Conservation (phyloP, 1,140 invertebrate species). For the Drosophila orena region DNA sequence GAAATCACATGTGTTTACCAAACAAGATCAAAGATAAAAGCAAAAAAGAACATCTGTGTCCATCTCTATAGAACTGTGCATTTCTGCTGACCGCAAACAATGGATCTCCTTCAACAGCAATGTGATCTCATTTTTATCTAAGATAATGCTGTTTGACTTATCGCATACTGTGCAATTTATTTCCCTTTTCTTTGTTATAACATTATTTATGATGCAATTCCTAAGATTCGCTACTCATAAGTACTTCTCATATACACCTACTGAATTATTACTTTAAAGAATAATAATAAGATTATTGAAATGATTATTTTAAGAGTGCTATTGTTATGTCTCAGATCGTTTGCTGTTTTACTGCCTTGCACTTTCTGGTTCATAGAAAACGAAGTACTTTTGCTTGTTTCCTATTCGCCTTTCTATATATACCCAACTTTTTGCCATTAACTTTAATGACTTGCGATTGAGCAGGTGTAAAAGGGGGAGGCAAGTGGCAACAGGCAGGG, state of each 20-base stretch:
- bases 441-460: conserved; percentile 38
- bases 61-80: not conserved
- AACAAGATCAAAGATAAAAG: conserved; percentile 13
- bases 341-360: not conserved
- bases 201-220: not conserved
- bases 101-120: not conserved
- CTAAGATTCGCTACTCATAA: not conserved
- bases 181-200: not conserved
- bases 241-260: no score
- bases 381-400: conserved; percentile 5
- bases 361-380: conserved; percentile 23
- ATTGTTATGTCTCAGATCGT: no score
- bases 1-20: conserved; percentile 17
- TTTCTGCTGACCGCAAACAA: conserved; percentile 25
- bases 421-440: conserved; percentile 24
- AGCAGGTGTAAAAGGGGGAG: not conserved
- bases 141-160: not conserved
- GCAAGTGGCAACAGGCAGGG: conserved; percentile 1
- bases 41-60: no score
- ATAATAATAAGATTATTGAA: no score
- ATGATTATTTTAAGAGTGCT: no score
- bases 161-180: conserved; percentile 5
- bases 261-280: no score
- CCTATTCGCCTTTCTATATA: not conserved
- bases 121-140: not conserved